These are phyloP conservation scores for Rhizomys pruinosus DNA, from an alignment of 2,113 vertebrate species.

Conservation along the genomic window DNA sequence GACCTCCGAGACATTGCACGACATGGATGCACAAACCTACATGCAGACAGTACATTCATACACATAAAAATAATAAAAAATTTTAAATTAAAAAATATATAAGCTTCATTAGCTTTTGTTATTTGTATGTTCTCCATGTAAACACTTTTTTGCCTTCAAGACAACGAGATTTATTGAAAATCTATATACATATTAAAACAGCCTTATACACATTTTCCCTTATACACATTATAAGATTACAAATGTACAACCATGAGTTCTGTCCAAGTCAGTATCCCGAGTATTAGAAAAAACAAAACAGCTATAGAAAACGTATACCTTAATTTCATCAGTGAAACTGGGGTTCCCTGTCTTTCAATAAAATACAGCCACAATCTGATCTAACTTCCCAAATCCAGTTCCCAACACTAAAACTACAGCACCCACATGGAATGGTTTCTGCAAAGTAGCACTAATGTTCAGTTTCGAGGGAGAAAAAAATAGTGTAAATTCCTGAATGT, in stretches of 20 bases:
- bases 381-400: no score
- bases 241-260: constrained; percentile 83
- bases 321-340: constrained; percentile 47
- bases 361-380: no score
- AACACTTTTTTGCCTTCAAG: no score
- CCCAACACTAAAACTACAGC: not conserved
- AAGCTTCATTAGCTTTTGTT: no score
- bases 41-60: no score
- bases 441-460: constrained; percentile 2
- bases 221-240: constrained; percentile 78
- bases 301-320: constrained; percentile 33
- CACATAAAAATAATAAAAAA: no score
- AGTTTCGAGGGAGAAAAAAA: not conserved
- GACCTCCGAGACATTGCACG: no score
- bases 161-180: constrained; percentile 80
- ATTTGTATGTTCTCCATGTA: no score
- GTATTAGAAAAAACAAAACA: not conserved
- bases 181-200: constrained; percentile 82
- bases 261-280: not conserved
- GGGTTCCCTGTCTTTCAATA: not conserved
- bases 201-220: constrained; percentile 77
- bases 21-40: no score
- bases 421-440: constrained; percentile 2
- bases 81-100: no score
- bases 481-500: constrained; percentile 10